Base-by-base conservation (phyloP, 2,888 invertebrate genomes). In the Euzetes globulus region DNA sequence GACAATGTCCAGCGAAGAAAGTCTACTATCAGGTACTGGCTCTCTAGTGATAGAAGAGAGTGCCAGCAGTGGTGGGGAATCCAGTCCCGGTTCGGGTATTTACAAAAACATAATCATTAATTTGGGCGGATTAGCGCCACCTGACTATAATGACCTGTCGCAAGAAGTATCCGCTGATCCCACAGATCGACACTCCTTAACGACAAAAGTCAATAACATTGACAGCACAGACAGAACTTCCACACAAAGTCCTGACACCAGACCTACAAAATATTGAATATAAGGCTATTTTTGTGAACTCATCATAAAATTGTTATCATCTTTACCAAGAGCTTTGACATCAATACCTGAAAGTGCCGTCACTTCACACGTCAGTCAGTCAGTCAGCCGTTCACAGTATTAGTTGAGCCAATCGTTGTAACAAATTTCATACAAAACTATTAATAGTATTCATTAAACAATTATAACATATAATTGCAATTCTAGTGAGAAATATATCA, bases 31-130 rank as follows among this genome's bases (percentile, higher is more conserved):
- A 4, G 78, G 76, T 22, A 75, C 77, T 17, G 76, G 75, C 13
- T 78, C 78, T 13, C 78, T 78, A 47, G 78, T 79, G 9, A 70
- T 79, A 15, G 79, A 79, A 60, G 79, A 79, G 47, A 77, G 77
- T 58, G 79, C 77, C 22, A 78, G 77, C 15, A 77, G 77, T 37
- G 78, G 78, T 5, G 78, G 78, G 11, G 78, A 78, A 45, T 77
- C 76, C 6, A 77, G 77, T 41, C 75, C 77, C 2, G 76, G 77
- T 2, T 77, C 78, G 33, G 79, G 78, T 9, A 77, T 79, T 15
- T 79, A 79, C 47, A 79, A 78, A 50, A 78, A 78, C 41, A 79
- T 79, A 19, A 79, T 79, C 55, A 79, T 79, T 17, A 78, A 77
- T 75, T 72, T 79, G 9, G 78, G 78, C 13, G 76, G 76, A 5